A percentile compares a stretch with the other conserved stretches of the same genome.
phyloP scores from a whole-genome alignment of 2,797 vertebrate species.

The Artibeus lituratus region DNA sequence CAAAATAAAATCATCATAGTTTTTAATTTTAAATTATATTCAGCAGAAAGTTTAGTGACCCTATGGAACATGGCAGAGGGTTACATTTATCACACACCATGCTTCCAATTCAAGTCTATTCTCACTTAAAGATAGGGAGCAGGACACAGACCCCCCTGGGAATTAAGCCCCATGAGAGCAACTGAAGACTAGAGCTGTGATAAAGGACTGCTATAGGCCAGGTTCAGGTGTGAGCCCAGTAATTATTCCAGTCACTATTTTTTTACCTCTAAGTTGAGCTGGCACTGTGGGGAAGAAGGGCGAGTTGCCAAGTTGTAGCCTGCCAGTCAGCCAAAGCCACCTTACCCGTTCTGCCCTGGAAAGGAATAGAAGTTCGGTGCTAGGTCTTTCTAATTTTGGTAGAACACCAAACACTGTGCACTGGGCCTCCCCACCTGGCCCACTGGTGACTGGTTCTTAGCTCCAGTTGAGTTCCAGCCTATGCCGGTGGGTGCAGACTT shows the following conservation, averaged over 20 bases:
- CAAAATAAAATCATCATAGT: not conserved
- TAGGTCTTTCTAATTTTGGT: not conserved
- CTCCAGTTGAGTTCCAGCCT: not conserved
- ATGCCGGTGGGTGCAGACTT: accelerated
- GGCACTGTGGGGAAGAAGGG: not conserved
- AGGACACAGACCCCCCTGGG: not conserved
- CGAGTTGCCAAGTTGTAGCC: not conserved
- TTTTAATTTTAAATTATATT: conserved; percentile 17
- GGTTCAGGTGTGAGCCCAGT: not conserved
- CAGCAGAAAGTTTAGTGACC: not conserved
- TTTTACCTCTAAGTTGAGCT: not conserved
- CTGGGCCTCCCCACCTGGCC: not conserved
- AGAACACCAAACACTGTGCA: not conserved
- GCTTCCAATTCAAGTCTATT: not conserved
- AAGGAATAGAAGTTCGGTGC: not conserved
- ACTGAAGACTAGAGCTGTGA: not conserved
- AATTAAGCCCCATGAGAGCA: not conserved
- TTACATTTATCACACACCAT: not conserved
- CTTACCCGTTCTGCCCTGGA: not conserved
- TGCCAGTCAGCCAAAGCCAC: not conserved
- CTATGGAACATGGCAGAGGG: not conserved
- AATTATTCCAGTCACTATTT: not conserved
- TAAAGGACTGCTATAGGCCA: not conserved
- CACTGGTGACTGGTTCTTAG: not conserved
- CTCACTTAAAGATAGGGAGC: not conserved